Evolutionary conservation across 1,140 invertebrate genomes (phyloP).

Genomic region (Elysia chlorotica): DNA sequence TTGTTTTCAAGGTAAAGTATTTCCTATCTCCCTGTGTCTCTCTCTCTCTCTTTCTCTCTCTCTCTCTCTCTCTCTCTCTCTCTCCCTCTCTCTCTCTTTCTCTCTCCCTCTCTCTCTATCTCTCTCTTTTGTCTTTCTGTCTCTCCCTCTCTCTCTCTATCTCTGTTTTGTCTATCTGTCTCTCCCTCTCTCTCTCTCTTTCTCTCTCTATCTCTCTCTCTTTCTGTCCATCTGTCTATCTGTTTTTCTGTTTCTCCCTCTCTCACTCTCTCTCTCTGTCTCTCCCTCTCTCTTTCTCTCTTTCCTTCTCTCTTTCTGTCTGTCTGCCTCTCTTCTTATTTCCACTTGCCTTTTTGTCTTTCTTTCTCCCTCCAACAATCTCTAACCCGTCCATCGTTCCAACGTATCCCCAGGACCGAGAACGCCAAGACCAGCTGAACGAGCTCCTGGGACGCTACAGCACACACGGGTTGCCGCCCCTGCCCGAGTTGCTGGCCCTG

Average conservation of each 20-base stretch:
- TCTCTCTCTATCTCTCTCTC: background rate
- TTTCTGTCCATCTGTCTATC: background rate
- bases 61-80: background rate
- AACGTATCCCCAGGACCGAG: slow-evolving; percentile 41
- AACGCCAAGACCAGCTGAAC: slow-evolving; percentile 51
- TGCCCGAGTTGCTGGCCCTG: slow-evolving; percentile 50
- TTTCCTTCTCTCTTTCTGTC: too few relatives aligned
- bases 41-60: background rate
- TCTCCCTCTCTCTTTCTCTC: background rate
- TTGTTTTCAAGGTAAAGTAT: too few relatives aligned
- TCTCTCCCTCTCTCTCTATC: background rate
- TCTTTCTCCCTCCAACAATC: background rate
- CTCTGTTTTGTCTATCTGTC: background rate
- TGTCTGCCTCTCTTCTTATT: too few relatives aligned
- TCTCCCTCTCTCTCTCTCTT: slow-evolving; percentile 5
- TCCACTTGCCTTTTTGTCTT: slow-evolving; percentile 3
- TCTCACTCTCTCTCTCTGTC: slow-evolving; percentile 4
- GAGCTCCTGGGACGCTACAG: slow-evolving; percentile 50
- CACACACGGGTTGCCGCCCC: slow-evolving; percentile 50
- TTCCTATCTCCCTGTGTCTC: too few relatives aligned
- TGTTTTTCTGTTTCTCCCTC: background rate
- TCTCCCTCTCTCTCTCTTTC: background rate
- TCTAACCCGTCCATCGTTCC: too few relatives aligned
- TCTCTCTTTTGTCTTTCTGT: background rate
- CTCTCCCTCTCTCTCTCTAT: background rate